Evolutionary conservation across 2,888 invertebrate genomes (phyloP).

Genomic region (Abscondita cerata): DNA sequence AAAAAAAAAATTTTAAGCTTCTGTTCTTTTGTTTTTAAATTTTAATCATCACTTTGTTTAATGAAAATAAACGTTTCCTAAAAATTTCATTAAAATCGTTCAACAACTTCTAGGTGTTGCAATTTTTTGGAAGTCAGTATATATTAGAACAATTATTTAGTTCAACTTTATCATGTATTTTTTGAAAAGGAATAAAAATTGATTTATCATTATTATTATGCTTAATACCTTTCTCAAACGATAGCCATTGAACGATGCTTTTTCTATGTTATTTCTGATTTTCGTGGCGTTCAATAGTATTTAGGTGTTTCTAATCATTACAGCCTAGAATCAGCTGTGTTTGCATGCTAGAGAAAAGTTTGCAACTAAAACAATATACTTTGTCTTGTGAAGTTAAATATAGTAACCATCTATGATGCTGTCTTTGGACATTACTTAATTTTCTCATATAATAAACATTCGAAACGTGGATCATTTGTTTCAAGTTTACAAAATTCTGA

Average conservation of each 20-base stretch:
- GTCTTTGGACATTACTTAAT: not conserved
- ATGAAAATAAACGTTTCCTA: too few relatives aligned
- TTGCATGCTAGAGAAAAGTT: too few relatives aligned
- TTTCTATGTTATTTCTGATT: not conserved
- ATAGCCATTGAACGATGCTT: constrained; percentile 4
- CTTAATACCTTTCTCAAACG: not conserved
- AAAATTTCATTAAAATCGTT: too few relatives aligned
- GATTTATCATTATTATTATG: too few relatives aligned
- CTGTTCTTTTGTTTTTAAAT: too few relatives aligned
- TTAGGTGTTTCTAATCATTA: constrained; percentile 1
- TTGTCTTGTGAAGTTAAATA: constrained; percentile 5
- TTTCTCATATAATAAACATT: constrained; percentile 1
- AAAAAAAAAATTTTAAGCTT: too few relatives aligned
- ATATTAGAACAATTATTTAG: too few relatives aligned
- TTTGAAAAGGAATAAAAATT: too few relatives aligned
- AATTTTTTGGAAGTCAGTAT: too few relatives aligned
- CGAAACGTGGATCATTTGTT: not conserved
- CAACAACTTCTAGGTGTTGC: too few relatives aligned
- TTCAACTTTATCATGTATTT: too few relatives aligned
- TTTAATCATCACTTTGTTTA: too few relatives aligned
- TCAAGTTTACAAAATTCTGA: not conserved
- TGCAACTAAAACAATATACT: constrained; percentile 2
- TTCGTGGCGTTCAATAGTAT: constrained; percentile 2
- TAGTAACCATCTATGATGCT: not conserved
- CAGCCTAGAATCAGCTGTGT: constrained; percentile 2